Percentiles rank a stretch among this genome's conserved stretches.
Conservation (phyloP, 2,888 invertebrate species). For the Limenitis camilla region DNA sequence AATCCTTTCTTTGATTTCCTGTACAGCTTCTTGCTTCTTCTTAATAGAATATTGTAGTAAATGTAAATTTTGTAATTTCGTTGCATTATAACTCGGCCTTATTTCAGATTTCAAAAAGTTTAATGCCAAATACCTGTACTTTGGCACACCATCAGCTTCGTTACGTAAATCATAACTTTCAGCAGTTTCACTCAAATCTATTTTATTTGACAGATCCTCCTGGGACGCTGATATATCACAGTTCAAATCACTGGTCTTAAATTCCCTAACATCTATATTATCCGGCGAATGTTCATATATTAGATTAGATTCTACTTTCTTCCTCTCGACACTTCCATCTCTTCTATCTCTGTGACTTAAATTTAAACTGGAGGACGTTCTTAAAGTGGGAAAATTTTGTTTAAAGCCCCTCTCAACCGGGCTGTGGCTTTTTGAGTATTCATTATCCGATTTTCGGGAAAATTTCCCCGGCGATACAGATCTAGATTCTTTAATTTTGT, state of each 20-base stretch:
- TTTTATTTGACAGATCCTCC: conserved; percentile 51
- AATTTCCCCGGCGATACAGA: conserved; percentile 59
- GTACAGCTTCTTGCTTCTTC: conserved; percentile 78
- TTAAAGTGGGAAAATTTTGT: conserved; percentile 51
- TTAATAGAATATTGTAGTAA: conserved; percentile 82
- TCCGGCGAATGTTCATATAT: conserved; percentile 67
- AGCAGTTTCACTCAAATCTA: conserved; percentile 67
- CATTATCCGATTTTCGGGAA: conserved; percentile 46
- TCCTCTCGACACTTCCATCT: conserved; percentile 36
- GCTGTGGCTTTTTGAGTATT: conserved; percentile 68
- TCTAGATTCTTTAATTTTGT: conserved; percentile 51
- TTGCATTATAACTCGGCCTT: conserved; percentile 81
- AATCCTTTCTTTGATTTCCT: conserved; percentile 66
- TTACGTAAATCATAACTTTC: conserved; percentile 63
- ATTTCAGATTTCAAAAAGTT: conserved; percentile 77
- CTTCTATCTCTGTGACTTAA: conserved; percentile 38
- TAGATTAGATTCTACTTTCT: conserved; percentile 41
- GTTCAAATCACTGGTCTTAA: conserved; percentile 40
- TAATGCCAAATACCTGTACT: conserved; percentile 61
- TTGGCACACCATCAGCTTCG: conserved; percentile 53
- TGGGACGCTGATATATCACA: conserved; percentile 47
- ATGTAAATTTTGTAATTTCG: conserved; percentile 80
- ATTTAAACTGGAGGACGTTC: conserved; percentile 52
- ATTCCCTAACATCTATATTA: conserved; percentile 52
- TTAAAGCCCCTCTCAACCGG: conserved; percentile 58